phyloP scores from a whole-genome alignment of 2,113 vertebrate species.

The Prionailurus viverrinus region DNA sequence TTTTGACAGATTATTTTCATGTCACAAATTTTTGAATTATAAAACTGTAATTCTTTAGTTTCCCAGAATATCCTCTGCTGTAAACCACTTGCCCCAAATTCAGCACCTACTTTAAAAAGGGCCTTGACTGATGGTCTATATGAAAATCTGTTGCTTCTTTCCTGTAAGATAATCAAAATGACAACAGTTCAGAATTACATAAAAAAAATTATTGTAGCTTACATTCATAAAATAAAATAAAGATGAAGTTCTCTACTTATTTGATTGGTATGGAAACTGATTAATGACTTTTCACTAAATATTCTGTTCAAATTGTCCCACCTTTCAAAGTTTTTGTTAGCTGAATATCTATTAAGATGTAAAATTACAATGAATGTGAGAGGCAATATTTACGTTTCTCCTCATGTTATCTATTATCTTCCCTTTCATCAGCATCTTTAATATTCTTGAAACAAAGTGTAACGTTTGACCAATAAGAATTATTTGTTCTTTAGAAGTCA shows the following conservation, averaged over 20 bases:
- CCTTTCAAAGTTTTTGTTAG: not conserved
- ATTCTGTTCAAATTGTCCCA: not conserved
- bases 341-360: not conserved
- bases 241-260: not conserved
- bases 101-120: conserved; percentile 94
- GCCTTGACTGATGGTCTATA: conserved; percentile 93
- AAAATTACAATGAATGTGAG: not conserved
- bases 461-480: not conserved
- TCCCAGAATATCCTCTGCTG: not conserved
- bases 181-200: conserved; percentile 1
- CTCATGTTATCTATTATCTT: not conserved
- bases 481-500: conserved; percentile 24
- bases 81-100: not conserved
- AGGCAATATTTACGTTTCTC: not conserved
- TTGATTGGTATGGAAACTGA: not conserved
- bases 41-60: not conserved
- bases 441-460: not conserved
- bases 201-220: conserved; percentile 34
- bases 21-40: not conserved
- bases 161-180: conserved; percentile 90
- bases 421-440: not conserved
- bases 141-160: conserved; percentile 95
- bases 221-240: conserved; percentile 37
- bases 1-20: not conserved
- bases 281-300: conserved; percentile 22